These are phyloP conservation scores for Alauda arvensis DNA, from an alignment of 2,797 vertebrate genomes.

Conservation along the genomic window DNA sequence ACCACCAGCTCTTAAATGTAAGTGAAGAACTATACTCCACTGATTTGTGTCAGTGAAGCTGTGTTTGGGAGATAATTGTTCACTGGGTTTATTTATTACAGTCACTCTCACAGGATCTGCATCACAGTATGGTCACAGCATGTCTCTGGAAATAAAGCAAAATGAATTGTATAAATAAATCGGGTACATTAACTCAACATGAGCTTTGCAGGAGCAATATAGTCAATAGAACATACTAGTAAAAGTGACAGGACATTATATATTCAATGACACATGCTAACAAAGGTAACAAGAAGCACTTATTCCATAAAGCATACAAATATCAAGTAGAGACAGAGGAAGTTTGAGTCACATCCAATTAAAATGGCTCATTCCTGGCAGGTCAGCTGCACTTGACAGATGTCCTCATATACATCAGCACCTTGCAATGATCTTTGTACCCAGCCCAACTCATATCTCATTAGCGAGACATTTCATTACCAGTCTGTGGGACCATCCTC, in stretches of 20 bases:
- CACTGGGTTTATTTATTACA: constrained; percentile 56
- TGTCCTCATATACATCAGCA: constrained; percentile 48
- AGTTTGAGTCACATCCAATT: constrained; percentile 42
- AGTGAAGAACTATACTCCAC: constrained; percentile 26
- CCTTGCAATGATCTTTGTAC: constrained; percentile 58
- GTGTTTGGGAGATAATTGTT: constrained; percentile 57
- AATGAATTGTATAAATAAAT: constrained; percentile 64
- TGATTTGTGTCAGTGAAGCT: constrained; percentile 49
- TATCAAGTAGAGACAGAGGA: constrained; percentile 32
- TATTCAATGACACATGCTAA: constrained; percentile 52
- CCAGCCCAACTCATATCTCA: constrained; percentile 49
- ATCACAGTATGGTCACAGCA: constrained; percentile 59
- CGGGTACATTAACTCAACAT: constrained; percentile 41
- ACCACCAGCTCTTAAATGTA: constrained; percentile 28
- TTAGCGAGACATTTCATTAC: constrained; percentile 55
- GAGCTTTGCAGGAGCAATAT: constrained; percentile 31
- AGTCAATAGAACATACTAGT: constrained; percentile 43
- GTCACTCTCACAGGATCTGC: constrained; percentile 50
- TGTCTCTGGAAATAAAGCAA: constrained; percentile 57
- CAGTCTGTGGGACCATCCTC: constrained; percentile 36
- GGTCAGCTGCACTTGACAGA: constrained; percentile 49
- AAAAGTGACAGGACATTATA: constrained; percentile 50
- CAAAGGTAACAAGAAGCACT: constrained; percentile 38
- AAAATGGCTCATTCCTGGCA: constrained; percentile 45
- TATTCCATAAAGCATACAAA: constrained; percentile 36